Percentiles rank a stretch among this genome's conserved stretches.
Evolutionary conservation across 1,140 invertebrate genomes (phyloP).

Genomic region (Dreissena rostriformis): DNA sequence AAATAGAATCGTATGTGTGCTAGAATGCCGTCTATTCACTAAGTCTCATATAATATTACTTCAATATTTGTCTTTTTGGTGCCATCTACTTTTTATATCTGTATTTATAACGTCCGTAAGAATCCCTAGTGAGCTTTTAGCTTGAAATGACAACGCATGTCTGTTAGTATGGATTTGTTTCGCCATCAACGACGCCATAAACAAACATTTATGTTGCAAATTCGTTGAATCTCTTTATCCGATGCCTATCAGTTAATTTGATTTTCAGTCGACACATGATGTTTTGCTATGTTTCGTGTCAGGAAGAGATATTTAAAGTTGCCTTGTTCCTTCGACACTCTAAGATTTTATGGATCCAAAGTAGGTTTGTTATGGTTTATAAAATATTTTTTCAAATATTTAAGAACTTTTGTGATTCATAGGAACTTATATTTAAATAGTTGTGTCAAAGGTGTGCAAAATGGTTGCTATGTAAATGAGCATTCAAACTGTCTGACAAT

Average conservation of each 20-base stretch:
- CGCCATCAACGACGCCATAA: slow-evolving; percentile 32
- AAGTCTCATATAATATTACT: too few relatives aligned
- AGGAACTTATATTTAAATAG: too few relatives aligned
- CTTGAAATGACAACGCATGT: slow-evolving; percentile 30
- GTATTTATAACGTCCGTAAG: slow-evolving; percentile 36
- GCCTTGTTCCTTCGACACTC: not conserved
- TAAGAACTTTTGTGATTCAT: too few relatives aligned
- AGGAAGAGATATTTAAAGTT: slow-evolving; percentile 42
- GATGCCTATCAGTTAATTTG: slow-evolving; percentile 48
- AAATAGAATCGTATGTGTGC: too few relatives aligned
- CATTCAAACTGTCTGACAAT: too few relatives aligned
- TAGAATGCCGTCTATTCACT: too few relatives aligned
- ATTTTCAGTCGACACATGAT: slow-evolving; percentile 39
- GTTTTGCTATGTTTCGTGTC: slow-evolving; percentile 40
- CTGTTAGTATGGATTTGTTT: slow-evolving; percentile 47
- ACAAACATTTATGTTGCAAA: slow-evolving; percentile 39
- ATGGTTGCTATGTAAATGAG: too few relatives aligned
- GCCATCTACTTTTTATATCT: slow-evolving; percentile 5
- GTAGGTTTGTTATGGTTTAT: too few relatives aligned
- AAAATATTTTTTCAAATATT: too few relatives aligned
- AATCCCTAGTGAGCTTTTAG: slow-evolving; percentile 23
- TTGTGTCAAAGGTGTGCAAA: too few relatives aligned
- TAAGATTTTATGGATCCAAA: too few relatives aligned
- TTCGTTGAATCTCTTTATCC: slow-evolving; percentile 48
- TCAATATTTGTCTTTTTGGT: too few relatives aligned